Evolutionary conservation across 2,113 vertebrate species (phyloP).

Genomic region (Cyprinodon tularosa): DNA sequence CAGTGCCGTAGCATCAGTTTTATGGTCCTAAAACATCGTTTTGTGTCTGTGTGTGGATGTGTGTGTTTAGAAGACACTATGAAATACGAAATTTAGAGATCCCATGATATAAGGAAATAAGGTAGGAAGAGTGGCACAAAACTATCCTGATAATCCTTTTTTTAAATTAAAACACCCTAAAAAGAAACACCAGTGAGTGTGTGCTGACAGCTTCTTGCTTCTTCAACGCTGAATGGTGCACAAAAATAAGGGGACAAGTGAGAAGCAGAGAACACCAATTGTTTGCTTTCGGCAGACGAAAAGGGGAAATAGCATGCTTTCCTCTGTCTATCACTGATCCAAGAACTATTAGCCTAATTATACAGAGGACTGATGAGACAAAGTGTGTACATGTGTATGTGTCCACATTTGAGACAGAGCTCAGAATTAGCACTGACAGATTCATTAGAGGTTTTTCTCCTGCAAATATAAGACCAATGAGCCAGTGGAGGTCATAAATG

Average conservation of each 20-base stretch:
- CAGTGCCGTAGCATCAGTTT: slow-evolving; percentile 47
- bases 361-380: slow-evolving; percentile 47
- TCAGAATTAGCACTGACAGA: not conserved
- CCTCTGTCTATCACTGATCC: slow-evolving; percentile 69
- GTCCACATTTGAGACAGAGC: not conserved
- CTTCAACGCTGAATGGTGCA: slow-evolving; percentile 14
- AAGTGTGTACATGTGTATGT: slow-evolving; percentile 2
- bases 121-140: slow-evolving; percentile 19
- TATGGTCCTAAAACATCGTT: slow-evolving; percentile 32
- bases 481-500: not conserved
- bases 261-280: slow-evolving; percentile 55
- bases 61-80: not conserved
- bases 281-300: slow-evolving; percentile 35
- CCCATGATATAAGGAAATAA: slow-evolving; percentile 30
- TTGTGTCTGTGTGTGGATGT: slow-evolving; percentile 2
- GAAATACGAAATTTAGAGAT: slow-evolving; percentile 7
- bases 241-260: slow-evolving; percentile 22
- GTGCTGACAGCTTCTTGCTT: slow-evolving; percentile 23
- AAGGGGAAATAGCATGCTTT: slow-evolving; percentile 70
- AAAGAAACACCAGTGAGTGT: not conserved
- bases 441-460: not conserved
- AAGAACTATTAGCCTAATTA: slow-evolving; percentile 74
- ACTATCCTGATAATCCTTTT: slow-evolving; percentile 40
- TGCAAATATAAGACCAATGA: not conserved
- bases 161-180: slow-evolving; percentile 19